Evolutionary conservation across 1,140 invertebrate genomes (phyloP).

Genomic region (Bombus sylvicola): DNA sequence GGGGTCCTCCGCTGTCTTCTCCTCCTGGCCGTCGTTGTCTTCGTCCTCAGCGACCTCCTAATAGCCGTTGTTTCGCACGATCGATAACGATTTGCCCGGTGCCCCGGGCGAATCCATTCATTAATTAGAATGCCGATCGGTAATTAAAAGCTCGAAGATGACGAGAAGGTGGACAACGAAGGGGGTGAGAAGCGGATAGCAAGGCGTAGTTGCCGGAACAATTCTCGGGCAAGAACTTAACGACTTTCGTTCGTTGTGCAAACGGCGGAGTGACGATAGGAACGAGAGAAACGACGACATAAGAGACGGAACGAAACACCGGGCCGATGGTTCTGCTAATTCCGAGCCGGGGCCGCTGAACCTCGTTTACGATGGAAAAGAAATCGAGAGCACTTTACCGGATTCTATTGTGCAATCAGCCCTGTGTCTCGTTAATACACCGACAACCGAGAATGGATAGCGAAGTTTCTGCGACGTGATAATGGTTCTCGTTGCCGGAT

Average conservation of each 20-base stretch:
- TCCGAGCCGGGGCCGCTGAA: conserved; percentile 37
- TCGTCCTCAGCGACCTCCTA: conserved; percentile 21
- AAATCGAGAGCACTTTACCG: conserved; percentile 46
- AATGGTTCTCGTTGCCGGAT: conserved; percentile 41
- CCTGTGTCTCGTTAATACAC: conserved; percentile 40
- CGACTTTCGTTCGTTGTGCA: conserved; percentile 55
- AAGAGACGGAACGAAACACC: conserved; percentile 24
- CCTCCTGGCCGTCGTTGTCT: neutral
- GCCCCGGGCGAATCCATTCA: conserved; percentile 59
- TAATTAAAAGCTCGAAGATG: conserved; percentile 78
- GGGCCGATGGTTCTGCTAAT: conserved; percentile 55
- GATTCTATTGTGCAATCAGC: conserved; percentile 22
- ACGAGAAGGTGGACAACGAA: conserved; percentile 35
- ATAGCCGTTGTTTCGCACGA: conserved; percentile 53
- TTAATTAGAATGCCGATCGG: conserved; percentile 78
- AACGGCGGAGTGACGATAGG: neutral
- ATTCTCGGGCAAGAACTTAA: conserved; percentile 63
- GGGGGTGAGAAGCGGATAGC: neutral
- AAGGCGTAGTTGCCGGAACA: conserved; percentile 43
- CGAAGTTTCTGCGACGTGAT: conserved; percentile 42
- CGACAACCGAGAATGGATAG: conserved; percentile 27
- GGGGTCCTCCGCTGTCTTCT: too few species aligned
- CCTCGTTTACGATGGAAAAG: conserved; percentile 49
- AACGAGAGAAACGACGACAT: neutral
- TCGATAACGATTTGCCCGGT: conserved; percentile 66